Evolutionary conservation across 2,888 invertebrate species (phyloP).

Genomic region (Drosophila phalerata): DNA sequence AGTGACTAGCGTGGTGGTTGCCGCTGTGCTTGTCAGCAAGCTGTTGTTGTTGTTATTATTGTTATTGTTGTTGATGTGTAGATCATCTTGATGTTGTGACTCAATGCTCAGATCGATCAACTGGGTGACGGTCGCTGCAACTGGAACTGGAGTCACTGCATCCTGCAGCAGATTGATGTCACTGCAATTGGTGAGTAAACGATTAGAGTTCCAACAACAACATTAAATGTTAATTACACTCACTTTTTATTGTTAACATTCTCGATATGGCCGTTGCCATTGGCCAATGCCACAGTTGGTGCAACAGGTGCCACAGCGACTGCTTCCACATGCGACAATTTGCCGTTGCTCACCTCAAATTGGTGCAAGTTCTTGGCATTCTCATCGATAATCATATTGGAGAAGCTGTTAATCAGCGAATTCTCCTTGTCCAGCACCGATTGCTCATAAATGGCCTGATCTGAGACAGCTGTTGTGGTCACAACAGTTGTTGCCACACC

Average conservation of each 20-base stretch:
- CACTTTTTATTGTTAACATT: slow-evolving; percentile 85
- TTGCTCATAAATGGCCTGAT: slow-evolving; percentile 84
- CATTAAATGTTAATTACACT: slow-evolving; percentile 35
- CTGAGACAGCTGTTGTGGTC: slow-evolving; percentile 39
- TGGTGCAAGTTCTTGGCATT: slow-evolving; percentile 84
- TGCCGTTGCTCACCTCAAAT: slow-evolving; percentile 84
- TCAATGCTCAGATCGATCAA: slow-evolving; percentile 85
- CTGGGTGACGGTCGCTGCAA: slow-evolving; percentile 78
- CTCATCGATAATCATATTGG: slow-evolving; percentile 85
- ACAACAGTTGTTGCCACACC: slow-evolving; percentile 50
- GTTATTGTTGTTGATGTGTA: slow-evolving; percentile 74
- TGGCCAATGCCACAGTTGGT: slow-evolving; percentile 79
- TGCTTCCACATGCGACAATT: slow-evolving; percentile 73
- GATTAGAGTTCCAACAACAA: background rate
- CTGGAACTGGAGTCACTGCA: slow-evolving; percentile 67
- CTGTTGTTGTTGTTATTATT: slow-evolving; percentile 83
- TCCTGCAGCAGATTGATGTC: slow-evolving; percentile 85
- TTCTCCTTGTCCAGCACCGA: slow-evolving; percentile 85
- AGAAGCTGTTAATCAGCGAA: slow-evolving; percentile 84
- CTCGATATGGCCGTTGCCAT: slow-evolving; percentile 85
- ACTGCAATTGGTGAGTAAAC: slow-evolving; percentile 61
- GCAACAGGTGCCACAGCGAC: slow-evolving; percentile 27
- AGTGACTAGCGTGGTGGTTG: slow-evolving; percentile 85
- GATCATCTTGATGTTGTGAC: slow-evolving; percentile 82
- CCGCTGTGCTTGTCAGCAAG: slow-evolving; percentile 84